These are phyloP conservation scores for Tillus elongatus DNA, from an alignment of 2,888 invertebrate genomes.

Conservation along the genomic window DNA sequence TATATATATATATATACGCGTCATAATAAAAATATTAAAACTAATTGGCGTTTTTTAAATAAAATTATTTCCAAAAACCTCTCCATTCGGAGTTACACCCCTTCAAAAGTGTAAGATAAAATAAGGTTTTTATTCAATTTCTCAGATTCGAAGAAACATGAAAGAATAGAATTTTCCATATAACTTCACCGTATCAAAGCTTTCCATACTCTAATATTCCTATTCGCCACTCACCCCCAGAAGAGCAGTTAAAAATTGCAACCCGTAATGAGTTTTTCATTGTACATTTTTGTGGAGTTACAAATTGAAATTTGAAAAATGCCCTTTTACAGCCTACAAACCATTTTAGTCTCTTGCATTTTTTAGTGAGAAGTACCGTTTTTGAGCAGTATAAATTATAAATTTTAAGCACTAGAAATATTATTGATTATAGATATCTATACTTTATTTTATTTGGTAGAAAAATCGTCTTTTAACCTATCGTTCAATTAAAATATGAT, in stretches of 20 bases:
- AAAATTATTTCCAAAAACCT: neutral
- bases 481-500: too few species aligned
- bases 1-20: too few species aligned
- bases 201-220: neutral
- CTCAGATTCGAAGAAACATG: conserved; percentile 1
- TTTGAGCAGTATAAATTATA: too few species aligned
- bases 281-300: conserved; percentile 3
- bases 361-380: too few species aligned
- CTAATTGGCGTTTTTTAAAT: neutral
- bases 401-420: too few species aligned
- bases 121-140: neutral
- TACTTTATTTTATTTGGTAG: too few species aligned
- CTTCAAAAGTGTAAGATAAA: conserved; percentile 1
- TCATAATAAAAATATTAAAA: too few species aligned
- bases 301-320: conserved; percentile 1
- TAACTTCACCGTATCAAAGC: conserved; percentile 2
- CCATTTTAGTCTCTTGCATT: too few species aligned
- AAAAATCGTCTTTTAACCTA: too few species aligned
- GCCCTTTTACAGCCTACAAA: conserved; percentile 1
- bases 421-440: too few species aligned
- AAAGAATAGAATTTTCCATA: neutral
- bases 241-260: neutral
- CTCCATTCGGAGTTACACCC: conserved; percentile 1
- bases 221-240: too few species aligned
- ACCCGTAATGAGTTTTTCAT: conserved; percentile 2